Evolutionary conservation across 2,113 vertebrate species (phyloP).

Genomic region (Montifringilla adamsi): DNA sequence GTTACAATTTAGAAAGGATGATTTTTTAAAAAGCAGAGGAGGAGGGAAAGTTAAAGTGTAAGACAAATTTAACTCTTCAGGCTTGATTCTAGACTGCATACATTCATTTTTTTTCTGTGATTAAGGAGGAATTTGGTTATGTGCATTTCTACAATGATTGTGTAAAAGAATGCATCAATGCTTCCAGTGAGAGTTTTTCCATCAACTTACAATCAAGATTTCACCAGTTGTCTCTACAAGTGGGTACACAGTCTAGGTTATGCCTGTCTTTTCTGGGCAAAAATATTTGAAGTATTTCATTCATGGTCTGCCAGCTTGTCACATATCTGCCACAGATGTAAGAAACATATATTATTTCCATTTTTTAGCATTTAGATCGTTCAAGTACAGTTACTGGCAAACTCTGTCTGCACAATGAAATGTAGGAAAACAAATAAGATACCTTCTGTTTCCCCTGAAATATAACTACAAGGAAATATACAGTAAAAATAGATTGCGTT

Average conservation of each 20-base stretch:
- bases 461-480: not conserved
- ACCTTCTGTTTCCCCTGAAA: not conserved
- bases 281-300: not conserved
- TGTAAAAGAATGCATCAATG: not conserved
- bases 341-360: slow-evolving; percentile 19
- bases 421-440: not conserved
- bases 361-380: not conserved
- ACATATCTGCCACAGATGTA: not conserved
- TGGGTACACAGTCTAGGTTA: not conserved
- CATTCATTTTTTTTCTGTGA: not conserved
- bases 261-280: not conserved
- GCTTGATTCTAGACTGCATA: not conserved
- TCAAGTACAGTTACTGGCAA: not conserved
- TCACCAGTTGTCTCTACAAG: not conserved
- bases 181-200: not conserved
- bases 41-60: not conserved
- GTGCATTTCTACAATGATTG: not conserved
- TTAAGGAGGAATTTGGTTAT: not conserved
- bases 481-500: not conserved
- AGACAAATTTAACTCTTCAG: not conserved
- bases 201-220: not conserved
- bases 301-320: not conserved
- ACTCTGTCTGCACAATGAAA: not conserved
- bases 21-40: not conserved
- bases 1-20: not conserved